These are phyloP conservation scores for Pogonomyrmex californicus DNA, from an alignment of 1,140 invertebrate genomes.

Conservation along the genomic window DNA sequence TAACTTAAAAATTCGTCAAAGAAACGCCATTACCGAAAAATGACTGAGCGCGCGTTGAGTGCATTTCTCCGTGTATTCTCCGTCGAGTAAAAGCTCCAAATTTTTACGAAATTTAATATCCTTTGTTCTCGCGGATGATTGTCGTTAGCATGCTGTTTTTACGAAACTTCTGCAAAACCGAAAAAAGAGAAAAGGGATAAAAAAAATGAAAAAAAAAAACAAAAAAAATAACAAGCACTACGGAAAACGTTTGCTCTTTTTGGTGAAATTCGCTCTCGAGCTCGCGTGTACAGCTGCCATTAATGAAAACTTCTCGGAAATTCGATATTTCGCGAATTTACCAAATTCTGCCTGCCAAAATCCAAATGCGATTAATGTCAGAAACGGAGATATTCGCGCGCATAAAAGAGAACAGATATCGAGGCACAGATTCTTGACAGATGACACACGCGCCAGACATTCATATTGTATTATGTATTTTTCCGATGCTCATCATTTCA, in stretches of 20 bases:
- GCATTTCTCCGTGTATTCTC: not conserved
- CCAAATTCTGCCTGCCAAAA: conserved; percentile 25
- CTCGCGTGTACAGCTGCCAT: not conserved
- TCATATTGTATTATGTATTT: conserved; percentile 39
- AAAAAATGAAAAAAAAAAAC: not conserved
- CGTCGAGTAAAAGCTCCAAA: conserved; percentile 7
- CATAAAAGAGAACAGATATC: not conserved
- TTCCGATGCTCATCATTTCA: conserved; percentile 24
- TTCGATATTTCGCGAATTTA: conserved; percentile 43
- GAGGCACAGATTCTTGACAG: conserved; percentile 50
- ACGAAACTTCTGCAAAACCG: conserved; percentile 20
- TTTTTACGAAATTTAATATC: conserved; percentile 52
- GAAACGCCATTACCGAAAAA: conserved; percentile 6
- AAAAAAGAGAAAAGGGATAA: not conserved
- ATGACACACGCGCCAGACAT: conserved; percentile 39
- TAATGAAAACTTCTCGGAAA: conserved; percentile 34
- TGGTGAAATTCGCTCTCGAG: conserved; percentile 1
- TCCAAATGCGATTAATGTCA: conserved; percentile 56
- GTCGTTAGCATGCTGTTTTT: conserved; percentile 46
- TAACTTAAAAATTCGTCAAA: not conserved
- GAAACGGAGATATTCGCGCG: not conserved
- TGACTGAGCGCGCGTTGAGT: not conserved
- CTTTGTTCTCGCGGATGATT: conserved; percentile 24
- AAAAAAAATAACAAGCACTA: conserved; percentile 31
- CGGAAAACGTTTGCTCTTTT: conserved; percentile 39